Evolutionary conservation across 2,888 invertebrate genomes (phyloP), one percentile per base, ranked within the genome.

Genomic region (Leptarthrus brevirostris): DNA sequence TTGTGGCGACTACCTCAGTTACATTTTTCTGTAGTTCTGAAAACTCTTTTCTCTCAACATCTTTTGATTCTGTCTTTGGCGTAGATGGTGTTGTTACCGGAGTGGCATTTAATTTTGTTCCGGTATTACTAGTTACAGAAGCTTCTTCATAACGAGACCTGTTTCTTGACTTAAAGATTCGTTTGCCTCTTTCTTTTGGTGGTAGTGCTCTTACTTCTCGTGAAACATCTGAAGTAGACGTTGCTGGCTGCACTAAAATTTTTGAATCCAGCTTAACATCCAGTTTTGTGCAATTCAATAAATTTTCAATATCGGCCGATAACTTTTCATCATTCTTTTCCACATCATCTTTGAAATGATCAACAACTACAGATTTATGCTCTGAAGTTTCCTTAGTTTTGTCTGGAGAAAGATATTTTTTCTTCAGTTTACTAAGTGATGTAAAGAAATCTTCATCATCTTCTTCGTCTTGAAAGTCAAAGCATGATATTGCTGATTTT

Each of bases 401-500:
- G 14, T 81, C 81, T 6, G 78, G 73, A 14, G 80, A 81, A 44
- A 79, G 72, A 75, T 81, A 80, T 76, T 80, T 82, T 77, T 81
- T 79, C 71, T 82, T 82, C 30, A 81, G 79, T 72, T 81, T 80
- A 14, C 80, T 79, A 40, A 81, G 78, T 0, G 80, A 79, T 72
- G 80, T 79, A 20, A 80, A 61, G 3, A 79, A 75, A 6, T 74
- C 83, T 10, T 86, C 89, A 81, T 92, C 90, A 77, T 92, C 92
- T 76, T 93, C 92, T 66, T 93, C 92, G 66, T 90, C 90, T 78
- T 91, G 90, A 81, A 93, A 93, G 82, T 94, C 93, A 81, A 93
- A 94, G 81, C 93, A 93, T 0, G 92, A 91, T 70, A 90, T 74
- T 1, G 78, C 74, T 0, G 74, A 64, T 18, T 77, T 75, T 36